Conservation (phyloP, 2,888 invertebrate genomes). For the Nemotelus pantherinus region DNA sequence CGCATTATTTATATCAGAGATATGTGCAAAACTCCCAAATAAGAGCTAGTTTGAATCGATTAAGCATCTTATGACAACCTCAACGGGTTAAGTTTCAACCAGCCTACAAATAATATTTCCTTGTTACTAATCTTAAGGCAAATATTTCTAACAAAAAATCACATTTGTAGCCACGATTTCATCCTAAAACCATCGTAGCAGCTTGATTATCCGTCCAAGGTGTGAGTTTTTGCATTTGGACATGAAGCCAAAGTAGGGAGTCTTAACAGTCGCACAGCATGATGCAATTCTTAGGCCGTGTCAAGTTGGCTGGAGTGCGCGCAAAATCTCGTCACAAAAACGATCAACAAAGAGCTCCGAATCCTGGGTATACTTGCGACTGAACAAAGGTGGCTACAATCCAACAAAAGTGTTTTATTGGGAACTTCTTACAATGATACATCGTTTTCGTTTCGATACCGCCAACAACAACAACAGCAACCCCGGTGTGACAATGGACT, state of each 20-base stretch:
- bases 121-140: too few relatives aligned
- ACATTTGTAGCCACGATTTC: not conserved
- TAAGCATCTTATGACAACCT: too few relatives aligned
- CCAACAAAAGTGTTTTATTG: slow-evolving; percentile 36
- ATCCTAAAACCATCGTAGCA: slow-evolving; percentile 17
- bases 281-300: slow-evolving; percentile 57
- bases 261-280: slow-evolving; percentile 55
- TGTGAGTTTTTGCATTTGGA: slow-evolving; percentile 42
- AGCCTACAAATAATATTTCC: too few relatives aligned
- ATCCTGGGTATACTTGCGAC: slow-evolving; percentile 13
- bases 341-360: slow-evolving; percentile 2
- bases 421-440: slow-evolving; percentile 40
- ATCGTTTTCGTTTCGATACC: slow-evolving; percentile 30
- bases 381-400: slow-evolving; percentile 42
- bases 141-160: too few relatives aligned
- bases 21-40: too few relatives aligned
- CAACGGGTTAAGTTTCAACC: too few relatives aligned
- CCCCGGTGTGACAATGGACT: slow-evolving; percentile 41
- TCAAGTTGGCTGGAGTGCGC: slow-evolving; percentile 33
- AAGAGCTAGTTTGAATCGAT: too few relatives aligned
- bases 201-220: slow-evolving; percentile 38
- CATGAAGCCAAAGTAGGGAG: slow-evolving; percentile 31
- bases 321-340: slow-evolving; percentile 13
- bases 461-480: slow-evolving; percentile 30
- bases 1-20: too few relatives aligned